A percentile compares a stretch with the other conserved stretches of the same genome.
phyloP scores from a whole-genome alignment of 1,140 invertebrate genomes.

The Propsilocerus akamusi region DNA sequence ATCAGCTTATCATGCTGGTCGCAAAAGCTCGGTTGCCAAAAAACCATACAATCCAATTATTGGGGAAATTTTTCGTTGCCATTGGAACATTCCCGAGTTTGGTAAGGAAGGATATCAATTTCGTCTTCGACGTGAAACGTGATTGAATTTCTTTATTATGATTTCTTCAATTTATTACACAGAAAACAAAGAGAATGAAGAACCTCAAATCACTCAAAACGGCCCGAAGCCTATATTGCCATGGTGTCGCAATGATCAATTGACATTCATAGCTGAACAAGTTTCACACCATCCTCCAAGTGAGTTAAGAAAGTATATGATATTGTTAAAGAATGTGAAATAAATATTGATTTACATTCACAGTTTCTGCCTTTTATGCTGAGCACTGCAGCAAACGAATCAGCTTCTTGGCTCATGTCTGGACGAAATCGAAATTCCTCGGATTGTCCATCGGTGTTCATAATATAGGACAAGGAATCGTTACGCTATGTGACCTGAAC shows the following conservation, averaged over 20 bases:
- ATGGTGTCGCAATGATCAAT: slow-evolving; percentile 60
- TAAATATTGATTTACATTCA: slow-evolving; percentile 14
- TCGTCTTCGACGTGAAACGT: not conserved
- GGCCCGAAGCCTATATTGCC: slow-evolving; percentile 64
- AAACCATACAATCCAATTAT: slow-evolving; percentile 96
- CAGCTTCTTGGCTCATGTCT: slow-evolving; percentile 83
- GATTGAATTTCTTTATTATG: not conserved
- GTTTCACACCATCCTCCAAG: slow-evolving; percentile 98
- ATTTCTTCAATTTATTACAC: not conserved
- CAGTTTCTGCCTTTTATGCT: slow-evolving; percentile 92
- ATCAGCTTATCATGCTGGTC: slow-evolving; percentile 90
- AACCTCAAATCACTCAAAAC: slow-evolving; percentile 26
- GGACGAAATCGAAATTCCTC: slow-evolving; percentile 96
- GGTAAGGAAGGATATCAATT: not conserved
- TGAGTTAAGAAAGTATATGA: slow-evolving; percentile 23
- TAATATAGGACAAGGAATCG: slow-evolving; percentile 65
- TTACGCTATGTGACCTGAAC: slow-evolving; percentile 61
- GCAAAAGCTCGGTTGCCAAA: slow-evolving; percentile 85
- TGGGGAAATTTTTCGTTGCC: slow-evolving; percentile 84
- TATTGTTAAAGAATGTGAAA: slow-evolving; percentile 8
- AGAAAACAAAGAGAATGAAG: slow-evolving; percentile 8
- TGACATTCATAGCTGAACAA: slow-evolving; percentile 91
- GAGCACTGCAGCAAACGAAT: slow-evolving; percentile 82
- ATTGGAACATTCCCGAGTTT: slow-evolving; percentile 48
- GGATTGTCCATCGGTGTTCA: slow-evolving; percentile 87